A percentile compares a stretch with the other conserved stretches of the same genome.
Conservation (phyloP, 2,888 invertebrate species). For the Drosophila imparisetae region DNA sequence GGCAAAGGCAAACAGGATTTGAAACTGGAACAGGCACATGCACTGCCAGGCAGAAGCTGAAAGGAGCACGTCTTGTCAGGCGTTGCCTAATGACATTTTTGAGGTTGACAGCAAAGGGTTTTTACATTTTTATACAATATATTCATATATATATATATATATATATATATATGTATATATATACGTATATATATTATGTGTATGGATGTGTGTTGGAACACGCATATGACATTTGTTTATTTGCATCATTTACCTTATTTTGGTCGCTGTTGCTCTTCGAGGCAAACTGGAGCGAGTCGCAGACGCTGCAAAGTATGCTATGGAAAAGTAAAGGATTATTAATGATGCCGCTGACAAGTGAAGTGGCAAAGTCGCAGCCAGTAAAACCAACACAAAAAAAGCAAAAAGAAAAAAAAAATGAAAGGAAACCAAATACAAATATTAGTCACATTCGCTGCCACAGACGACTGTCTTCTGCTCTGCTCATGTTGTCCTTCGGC, state of each 20-base stretch:
- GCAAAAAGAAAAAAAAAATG: background rate
- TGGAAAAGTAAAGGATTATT: conserved; percentile 78
- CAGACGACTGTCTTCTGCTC: conserved; percentile 8
- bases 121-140: conserved; percentile 6
- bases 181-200: background rate
- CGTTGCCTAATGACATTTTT: conserved; percentile 82
- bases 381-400: background rate
- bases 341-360: conserved; percentile 82
- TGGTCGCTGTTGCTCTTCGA: conserved; percentile 2
- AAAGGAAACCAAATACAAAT: conserved; percentile 2
- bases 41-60: conserved; percentile 20
- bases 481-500: conserved; percentile 6
- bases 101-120: conserved; percentile 79
- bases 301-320: conserved; percentile 68
- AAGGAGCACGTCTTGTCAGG: conserved; percentile 67
- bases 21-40: background rate
- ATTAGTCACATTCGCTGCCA: conserved; percentile 21
- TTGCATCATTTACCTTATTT: conserved; percentile 82
- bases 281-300: conserved; percentile 35
- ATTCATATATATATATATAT: background rate
- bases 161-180: background rate
- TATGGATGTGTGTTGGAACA: conserved; percentile 26
- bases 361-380: conserved; percentile 69
- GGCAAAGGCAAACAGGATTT: conserved; percentile 9
- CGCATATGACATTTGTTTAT: conserved; percentile 82